Evolutionary conservation across 2,113 vertebrate genomes (phyloP).

Genomic region (Rhombomys opimus): DNA sequence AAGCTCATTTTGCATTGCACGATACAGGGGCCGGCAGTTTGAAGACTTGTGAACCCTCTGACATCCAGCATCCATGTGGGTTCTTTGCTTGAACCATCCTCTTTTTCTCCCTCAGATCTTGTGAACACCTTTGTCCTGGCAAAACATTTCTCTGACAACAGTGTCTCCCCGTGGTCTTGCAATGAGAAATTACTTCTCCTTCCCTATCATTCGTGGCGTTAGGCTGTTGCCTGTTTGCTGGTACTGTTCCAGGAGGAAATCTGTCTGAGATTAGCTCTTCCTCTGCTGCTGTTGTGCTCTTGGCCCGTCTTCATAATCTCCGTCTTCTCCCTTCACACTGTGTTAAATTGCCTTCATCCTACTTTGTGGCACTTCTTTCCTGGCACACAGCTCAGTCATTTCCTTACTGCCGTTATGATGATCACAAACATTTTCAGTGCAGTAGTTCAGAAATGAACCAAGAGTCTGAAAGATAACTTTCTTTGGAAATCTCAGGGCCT

Average conservation of each 20-base stretch:
- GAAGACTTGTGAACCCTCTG: not conserved
- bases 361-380: constrained; percentile 1
- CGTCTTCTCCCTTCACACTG: not conserved
- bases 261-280: constrained; percentile 29
- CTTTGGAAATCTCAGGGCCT: not conserved
- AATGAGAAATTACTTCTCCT: not conserved
- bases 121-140: not conserved
- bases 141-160: constrained; percentile 9
- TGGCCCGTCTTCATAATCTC: not conserved
- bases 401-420: not conserved
- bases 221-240: not conserved
- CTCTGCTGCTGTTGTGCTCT: not conserved
- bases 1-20: not conserved
- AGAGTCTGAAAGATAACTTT: not conserved
- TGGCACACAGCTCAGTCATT: not conserved
- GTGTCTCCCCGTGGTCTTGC: not conserved
- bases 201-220: not conserved
- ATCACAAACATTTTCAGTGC: not conserved
- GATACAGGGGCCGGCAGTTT: not conserved
- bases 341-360: not conserved
- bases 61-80: not conserved
- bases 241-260: constrained; percentile 21
- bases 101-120: not conserved
- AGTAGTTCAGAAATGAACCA: not conserved
- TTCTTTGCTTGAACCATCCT: not conserved